Evolutionary conservation across 2,888 invertebrate species (phyloP), one percentile per base, ranked within the genome.

Genomic region (Tetragnatha montana): DNA sequence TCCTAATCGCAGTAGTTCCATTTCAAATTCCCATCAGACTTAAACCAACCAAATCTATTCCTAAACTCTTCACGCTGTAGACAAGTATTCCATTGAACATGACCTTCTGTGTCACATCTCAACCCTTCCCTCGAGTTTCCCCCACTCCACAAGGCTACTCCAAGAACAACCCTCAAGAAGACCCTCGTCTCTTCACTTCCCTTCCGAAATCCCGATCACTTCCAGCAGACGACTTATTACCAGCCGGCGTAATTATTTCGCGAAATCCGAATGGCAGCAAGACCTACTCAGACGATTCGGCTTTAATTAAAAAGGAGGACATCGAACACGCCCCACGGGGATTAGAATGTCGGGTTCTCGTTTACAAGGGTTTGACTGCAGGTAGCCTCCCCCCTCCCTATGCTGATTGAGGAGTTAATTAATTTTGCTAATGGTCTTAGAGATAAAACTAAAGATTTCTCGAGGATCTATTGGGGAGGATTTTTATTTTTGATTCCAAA

Each of bases 181-280:
- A 35, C 35, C 35, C 4, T 35, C 60, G 12, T 17, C 50, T 47
- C 75, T 49, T 6, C 14, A 3, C 75, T n/a, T 35, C 60, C 60
- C 60, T 17, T 7, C 60, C 35, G 60, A 60, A 17, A 12, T 12
- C 17, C 60, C 17, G 60, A 60, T 60, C 17, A 60, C 17, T 60
- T 60, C 10, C 60, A 60, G 17, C 75, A n/a, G 75, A 19, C 75
- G 75, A 75, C 75, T 75, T 75, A 75, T 47, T 75, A 75, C 35
- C 49, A 35, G 35, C 75, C 49, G 4, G n/a, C 47, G 75, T 75
- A 75, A 75, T 75, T 75, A 19, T 47, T 47, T 49, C 75, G 14
- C 17, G 19, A 49, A 75, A 47, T n/a, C 49, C 75, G 75, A 47
- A 75, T 75, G 75, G 75, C 75, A 75, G 49, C n/a, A 17, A 60